These are phyloP conservation scores for Scaptomyza montana DNA, from an alignment of 1,140 invertebrate species.

Conservation along the genomic window DNA sequence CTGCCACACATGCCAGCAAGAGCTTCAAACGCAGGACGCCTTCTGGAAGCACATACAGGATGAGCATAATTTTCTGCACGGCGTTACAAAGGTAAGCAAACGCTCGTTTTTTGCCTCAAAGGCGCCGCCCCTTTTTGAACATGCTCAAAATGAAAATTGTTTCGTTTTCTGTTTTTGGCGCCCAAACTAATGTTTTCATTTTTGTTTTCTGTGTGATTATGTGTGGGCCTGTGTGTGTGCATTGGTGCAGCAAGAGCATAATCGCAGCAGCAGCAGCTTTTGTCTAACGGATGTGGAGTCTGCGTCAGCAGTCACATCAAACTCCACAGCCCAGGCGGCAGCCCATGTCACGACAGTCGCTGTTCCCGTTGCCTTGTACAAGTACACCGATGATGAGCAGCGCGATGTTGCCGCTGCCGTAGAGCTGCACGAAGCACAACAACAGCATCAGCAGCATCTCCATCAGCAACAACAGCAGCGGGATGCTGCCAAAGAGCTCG, in stretches of 20 bases:
- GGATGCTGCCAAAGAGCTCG: slow-evolving; percentile 59
- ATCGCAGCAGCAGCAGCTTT: slow-evolving; percentile 58
- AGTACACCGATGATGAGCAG: slow-evolving; percentile 68
- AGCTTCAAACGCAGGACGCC: slow-evolving; percentile 78
- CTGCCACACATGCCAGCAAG: slow-evolving; percentile 80
- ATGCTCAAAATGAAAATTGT: background rate
- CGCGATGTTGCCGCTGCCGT: slow-evolving; percentile 47
- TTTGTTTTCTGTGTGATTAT: background rate
- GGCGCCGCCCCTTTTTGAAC: background rate
- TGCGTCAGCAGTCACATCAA: slow-evolving; percentile 41
- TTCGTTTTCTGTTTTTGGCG: slow-evolving; percentile 36
- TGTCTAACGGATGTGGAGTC: slow-evolving; percentile 71
- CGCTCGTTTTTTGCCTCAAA: background rate
- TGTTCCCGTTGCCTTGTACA: slow-evolving; percentile 65
- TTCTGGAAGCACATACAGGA: slow-evolving; percentile 83
- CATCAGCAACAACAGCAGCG: slow-evolving; percentile 49
- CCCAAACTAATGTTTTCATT: slow-evolving; percentile 24
- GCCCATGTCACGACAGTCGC: slow-evolving; percentile 50
- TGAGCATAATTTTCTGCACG: slow-evolving; percentile 80
- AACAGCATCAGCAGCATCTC: slow-evolving; percentile 47
- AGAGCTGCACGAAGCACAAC: slow-evolving; percentile 56
- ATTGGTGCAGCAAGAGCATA: slow-evolving; percentile 53
- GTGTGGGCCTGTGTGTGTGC: slow-evolving; percentile 7
- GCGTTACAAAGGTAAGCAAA: slow-evolving; percentile 60
- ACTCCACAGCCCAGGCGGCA: slow-evolving; percentile 22